Conservation (phyloP, 2,113 vertebrate species). For the Vulpes lagopus region DNA sequence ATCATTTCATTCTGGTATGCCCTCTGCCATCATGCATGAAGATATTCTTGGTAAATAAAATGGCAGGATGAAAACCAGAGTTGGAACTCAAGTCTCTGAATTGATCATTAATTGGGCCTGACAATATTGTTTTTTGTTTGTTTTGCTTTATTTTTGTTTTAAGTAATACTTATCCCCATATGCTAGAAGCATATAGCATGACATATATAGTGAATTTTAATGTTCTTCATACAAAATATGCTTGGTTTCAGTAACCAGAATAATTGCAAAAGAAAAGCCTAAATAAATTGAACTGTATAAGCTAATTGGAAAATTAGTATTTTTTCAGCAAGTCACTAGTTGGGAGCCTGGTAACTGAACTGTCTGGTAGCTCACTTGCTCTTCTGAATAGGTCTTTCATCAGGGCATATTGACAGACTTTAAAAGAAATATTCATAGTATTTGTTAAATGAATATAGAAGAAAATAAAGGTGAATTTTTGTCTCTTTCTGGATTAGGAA, state of each 20-base stretch:
- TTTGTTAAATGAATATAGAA: not conserved
- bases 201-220: not conserved
- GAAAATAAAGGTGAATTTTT: constrained; percentile 29
- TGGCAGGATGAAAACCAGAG: not conserved
- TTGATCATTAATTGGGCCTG: not conserved
- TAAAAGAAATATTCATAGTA: constrained; percentile 37
- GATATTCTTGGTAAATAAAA: constrained; percentile 35
- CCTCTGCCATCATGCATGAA: not conserved
- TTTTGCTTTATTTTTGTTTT: constrained; percentile 10
- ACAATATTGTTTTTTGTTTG: not conserved
- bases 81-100: constrained; percentile 3
- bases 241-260: constrained; percentile 27
- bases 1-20: not conserved
- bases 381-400: not conserved
- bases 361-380: not conserved
- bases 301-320: not conserved
- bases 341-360: not conserved
- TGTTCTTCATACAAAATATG: not conserved
- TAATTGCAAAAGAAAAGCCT: constrained; percentile 4
- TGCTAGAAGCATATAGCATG: constrained; percentile 16
- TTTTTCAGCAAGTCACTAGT: not conserved
- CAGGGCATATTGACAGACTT: not conserved
- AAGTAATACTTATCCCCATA: not conserved
- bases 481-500: constrained; percentile 38
- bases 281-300: not conserved